phyloP scores from a whole-genome alignment of 2,797 vertebrate genomes.

The Rhinella marina region DNA sequence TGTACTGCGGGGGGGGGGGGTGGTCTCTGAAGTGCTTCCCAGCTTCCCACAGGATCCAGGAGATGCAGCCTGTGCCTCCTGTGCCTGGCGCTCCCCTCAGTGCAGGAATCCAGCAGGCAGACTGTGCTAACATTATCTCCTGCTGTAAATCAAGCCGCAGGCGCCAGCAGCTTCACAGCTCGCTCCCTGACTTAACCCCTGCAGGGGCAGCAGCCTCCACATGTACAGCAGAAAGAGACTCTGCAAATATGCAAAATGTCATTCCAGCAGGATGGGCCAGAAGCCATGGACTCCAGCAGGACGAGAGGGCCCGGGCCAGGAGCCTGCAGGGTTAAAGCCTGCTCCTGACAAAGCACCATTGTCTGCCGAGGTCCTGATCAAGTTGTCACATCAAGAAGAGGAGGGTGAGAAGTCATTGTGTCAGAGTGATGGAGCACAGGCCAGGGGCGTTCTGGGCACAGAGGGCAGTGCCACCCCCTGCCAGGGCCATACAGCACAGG shows the following conservation, averaged over 20 bases:
- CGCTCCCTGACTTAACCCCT: constrained; percentile 46
- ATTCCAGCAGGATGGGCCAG: not conserved
- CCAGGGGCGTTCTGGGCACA: not conserved
- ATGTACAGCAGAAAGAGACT: not conserved
- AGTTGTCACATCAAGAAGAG: not conserved
- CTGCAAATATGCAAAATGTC: constrained; percentile 5
- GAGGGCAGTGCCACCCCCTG: not conserved
- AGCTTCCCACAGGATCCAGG: constrained; percentile 48
- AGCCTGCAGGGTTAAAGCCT: not conserved
- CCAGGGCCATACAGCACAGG: not conserved
- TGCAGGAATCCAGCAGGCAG: constrained; percentile 57
- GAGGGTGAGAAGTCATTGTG: not conserved
- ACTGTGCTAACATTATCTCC: constrained; percentile 60
- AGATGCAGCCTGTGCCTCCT: constrained; percentile 22
- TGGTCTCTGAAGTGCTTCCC: constrained; percentile 26
- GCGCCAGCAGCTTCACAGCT: constrained; percentile 50
- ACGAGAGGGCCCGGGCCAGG: not conserved
- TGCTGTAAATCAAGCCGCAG: constrained; percentile 58
- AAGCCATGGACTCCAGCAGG: not conserved
- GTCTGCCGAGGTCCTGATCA: constrained; percentile 2
- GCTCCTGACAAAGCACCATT: not conserved
- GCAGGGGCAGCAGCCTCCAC: not conserved
- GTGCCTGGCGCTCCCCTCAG: constrained; percentile 40
- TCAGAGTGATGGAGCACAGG: not conserved
- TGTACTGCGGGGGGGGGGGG: not conserved